Evolutionary conservation across 1,140 invertebrate species (phyloP), one percentile per base, ranked within the genome.

Genomic region (Caenorhabditis briggsae): DNA sequence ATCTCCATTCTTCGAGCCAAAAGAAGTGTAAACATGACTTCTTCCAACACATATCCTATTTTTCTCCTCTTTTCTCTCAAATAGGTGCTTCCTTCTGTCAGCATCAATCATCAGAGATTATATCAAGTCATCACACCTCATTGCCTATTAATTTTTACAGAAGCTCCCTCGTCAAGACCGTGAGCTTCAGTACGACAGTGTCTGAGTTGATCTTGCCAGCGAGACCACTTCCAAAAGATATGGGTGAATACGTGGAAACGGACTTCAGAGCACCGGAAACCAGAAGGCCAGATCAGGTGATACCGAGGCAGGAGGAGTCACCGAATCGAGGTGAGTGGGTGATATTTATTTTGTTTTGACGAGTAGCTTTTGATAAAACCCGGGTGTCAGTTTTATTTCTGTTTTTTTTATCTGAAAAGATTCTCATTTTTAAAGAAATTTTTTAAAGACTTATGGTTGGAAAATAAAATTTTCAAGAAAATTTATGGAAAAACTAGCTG

Each of bases 171-270:
- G 70, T 78, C 46, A 78, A 78, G n/a, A 78, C 70, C 20, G 70
- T 78, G 7, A 78, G 70, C 70, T 78, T 78, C 46, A 78, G 70
- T n/a, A 50, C 70, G 50, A 78, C 70, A n/a, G 70, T 78, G 11
- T 78, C 70, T 14, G 70, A 78, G 14, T n/a, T 78, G n/a, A 50
- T 25, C 0, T 25, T 78, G 46, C 70, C 70, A 12, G 70, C 70
- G 7, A 18, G 16, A 7, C 46, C 16, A n/a, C n/a, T 18, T 18
- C 70, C 33, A 18, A 78, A 78, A n/a, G 46, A 78, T 12, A 18
- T 16, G 12, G 46, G 70, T 12, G 70, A 78, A n/a, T 78, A 78
- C 23, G 70, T 78, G 0, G 70, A 78, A 33, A 78, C 70, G 6
- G 14, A n/a, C 3, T 78, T 78, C 53, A 46, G 14, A 12, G 70